Evolutionary conservation across 2,113 vertebrate genomes (phyloP).

Genomic region (Pituophis catenifer): DNA sequence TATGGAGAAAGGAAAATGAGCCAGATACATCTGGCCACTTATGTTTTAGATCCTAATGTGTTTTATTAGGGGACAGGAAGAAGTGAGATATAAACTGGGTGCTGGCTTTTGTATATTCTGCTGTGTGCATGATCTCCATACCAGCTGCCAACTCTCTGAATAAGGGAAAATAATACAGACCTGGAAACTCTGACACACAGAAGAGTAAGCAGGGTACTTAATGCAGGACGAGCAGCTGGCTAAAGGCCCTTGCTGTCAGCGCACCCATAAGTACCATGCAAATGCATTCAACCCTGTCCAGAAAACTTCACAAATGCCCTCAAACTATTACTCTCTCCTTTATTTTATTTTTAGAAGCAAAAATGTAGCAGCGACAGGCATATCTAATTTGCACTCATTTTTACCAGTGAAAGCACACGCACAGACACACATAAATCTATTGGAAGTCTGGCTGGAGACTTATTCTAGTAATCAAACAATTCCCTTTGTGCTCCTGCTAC

Average conservation of each 20-base stretch:
- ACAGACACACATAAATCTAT: neutral
- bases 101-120: conserved; percentile 60
- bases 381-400: neutral
- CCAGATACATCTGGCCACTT: conserved; percentile 54
- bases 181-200: conserved; percentile 49
- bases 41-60: conserved; percentile 58
- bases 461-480: neutral
- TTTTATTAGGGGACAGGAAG: conserved; percentile 61
- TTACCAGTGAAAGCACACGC: neutral
- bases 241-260: conserved; percentile 45
- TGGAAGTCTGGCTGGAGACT: neutral
- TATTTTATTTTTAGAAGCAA: neutral
- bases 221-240: conserved; percentile 57
- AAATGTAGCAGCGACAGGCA: neutral
- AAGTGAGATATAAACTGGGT: conserved; percentile 62
- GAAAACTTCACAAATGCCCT: neutral
- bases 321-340: neutral
- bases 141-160: conserved; percentile 68
- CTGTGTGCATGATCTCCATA: conserved; percentile 61
- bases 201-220: conserved; percentile 52
- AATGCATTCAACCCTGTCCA: neutral
- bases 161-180: conserved; percentile 54
- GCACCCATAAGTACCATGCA: conserved; percentile 22
- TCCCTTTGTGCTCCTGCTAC: neutral
- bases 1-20: conserved; percentile 50